Evolutionary conservation across 2,888 invertebrate genomes (phyloP), one percentile per base, ranked within the genome.

Genomic region (Drosophila neotestacea): DNA sequence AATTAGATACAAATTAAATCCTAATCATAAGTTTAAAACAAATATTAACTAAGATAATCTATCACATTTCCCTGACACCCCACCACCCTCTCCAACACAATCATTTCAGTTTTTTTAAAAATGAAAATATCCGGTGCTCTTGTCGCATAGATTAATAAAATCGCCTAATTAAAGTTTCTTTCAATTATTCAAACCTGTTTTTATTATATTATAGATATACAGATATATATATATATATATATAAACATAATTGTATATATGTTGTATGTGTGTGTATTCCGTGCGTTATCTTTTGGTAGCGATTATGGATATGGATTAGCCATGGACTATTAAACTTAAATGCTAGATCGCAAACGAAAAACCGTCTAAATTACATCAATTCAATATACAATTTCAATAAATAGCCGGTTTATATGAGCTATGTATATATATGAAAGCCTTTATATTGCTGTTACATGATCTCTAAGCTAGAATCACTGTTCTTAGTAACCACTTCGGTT

Each of bases 401-500:
- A 74, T 64, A 68, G 68, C 59, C 50, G 54, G 28, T 58, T 47
- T 48, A 11, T 28, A 16, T 59, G 34, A 38, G 42, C 70, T 51
- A 62, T 32, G 30, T 51, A 16, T 32, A 36, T 51, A 34, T 42
- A 41, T 51, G 27, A 27, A 42, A 51, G 50, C 22, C 41, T 42
- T 63, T 13, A 38, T 28, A 38, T 46, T 48, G 27, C 13, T 59
- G 92, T 94, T 92, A 95, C 95, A 96, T 95, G 88, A 96, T 95
- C 92, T 96, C 96, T 90, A 96, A 92, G 90, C 95, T 95, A 92
- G 95, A 95, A 91, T 96, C 96, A 88, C 96, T 96, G 79, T 95
- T 96, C 92, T 96, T 95, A 41, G 95, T 95, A 22, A 95, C 95
- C 79, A 95, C 95, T 83, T 96, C 96, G 0, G 95, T 95, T 91